Base-by-base conservation (phyloP, 2,888 invertebrate species). In the Mechanitis messenoides region DNA sequence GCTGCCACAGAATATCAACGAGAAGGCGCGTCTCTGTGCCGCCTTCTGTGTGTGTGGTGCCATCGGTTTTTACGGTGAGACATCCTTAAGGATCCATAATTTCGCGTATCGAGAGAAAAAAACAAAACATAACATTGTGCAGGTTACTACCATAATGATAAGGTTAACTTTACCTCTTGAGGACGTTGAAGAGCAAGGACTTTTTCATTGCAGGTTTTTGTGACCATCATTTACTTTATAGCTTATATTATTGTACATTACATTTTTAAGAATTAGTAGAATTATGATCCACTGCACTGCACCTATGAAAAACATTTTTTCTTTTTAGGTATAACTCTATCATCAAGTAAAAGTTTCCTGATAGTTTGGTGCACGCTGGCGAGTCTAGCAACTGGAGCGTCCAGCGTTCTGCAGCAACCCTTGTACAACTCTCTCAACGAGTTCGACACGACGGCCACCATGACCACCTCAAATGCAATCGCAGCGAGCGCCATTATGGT, bases 51-150 rank as follows among this genome's bases (percentile, higher is more conserved):
- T 91, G 58, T 75, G 87, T 33, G 92, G 92, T 31, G 88, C 91
- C 9, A 64, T 88, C 45, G 92, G 92, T 55, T 92, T 92, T 74
- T 91, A 91, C 66, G 90, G 92, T 92, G 79, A 87, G 85, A 53
- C 9, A 42, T 42, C 9, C 42, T 42, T 42, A 42, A 42, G 11
- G 42, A 42, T 42, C 6, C 42, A 42, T 42, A 1, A 0, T 42
- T 9, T 9, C 9, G 9, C 42, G 42, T 7, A 5, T 35, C 2
- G 6, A 35, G 6, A 35, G 4, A 35, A 35, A 6, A 35, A 5
- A 35, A 20, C 20, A 20, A 20, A 20, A 20, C 20, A 20, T 20
- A 20, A 20, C 20, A 20, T 20, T 20, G 20, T 20, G 20, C 20
- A 20, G 20, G 20, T 1, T 20, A 20, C 20, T 20, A 20, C 20